These are phyloP conservation scores for Chymomyza caudatula DNA, from an alignment of 2,888 invertebrate genomes.

Conservation along the genomic window DNA sequence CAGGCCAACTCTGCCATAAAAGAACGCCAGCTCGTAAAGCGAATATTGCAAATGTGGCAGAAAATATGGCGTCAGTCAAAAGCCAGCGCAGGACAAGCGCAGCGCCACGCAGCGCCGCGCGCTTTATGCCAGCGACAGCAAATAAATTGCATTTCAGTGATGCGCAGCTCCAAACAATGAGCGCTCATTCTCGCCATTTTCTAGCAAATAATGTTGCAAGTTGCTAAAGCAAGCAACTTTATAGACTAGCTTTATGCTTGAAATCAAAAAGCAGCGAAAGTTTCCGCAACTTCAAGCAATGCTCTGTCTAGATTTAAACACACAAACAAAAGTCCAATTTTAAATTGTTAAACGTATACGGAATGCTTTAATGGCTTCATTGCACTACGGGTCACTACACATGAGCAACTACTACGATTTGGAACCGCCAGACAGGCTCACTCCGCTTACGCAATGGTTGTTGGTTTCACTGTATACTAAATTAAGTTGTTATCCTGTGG, in stretches of 20 bases:
- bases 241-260: not conserved
- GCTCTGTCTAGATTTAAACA: not conserved
- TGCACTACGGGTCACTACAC: not conserved
- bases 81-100: constrained; percentile 73
- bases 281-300: not conserved
- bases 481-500: constrained; percentile 75
- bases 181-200: not conserved
- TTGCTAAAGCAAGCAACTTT: not conserved
- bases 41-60: constrained; percentile 70
- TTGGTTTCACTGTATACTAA: constrained; percentile 59
- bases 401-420: not conserved
- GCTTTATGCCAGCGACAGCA: constrained; percentile 73
- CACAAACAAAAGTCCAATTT: not conserved
- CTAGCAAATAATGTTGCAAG: not conserved
- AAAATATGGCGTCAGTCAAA: constrained; percentile 76
- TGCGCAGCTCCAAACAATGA: not conserved
- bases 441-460: constrained; percentile 28
- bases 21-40: not conserved
- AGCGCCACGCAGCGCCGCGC: constrained; percentile 71
- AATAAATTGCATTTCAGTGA: constrained; percentile 74
- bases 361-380: not conserved
- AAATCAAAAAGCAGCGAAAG: not conserved
- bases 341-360: not conserved
- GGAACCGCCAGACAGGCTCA: not conserved
- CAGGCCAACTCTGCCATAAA: not conserved